Conservation (phyloP, 2,888 invertebrate species). For the Rhagium mordax region DNA sequence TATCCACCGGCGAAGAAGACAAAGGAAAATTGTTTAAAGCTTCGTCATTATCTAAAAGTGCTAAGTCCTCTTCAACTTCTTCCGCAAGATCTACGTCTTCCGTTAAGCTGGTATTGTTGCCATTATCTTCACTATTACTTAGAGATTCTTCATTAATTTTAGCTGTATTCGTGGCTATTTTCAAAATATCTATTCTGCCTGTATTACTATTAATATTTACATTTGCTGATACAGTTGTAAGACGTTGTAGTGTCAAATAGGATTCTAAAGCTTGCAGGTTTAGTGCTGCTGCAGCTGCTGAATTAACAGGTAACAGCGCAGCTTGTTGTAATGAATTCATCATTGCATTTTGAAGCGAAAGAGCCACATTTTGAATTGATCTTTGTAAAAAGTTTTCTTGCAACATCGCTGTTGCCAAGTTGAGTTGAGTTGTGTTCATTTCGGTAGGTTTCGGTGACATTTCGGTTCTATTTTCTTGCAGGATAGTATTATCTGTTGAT, state of each 20-base stretch:
- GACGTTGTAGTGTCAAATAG: conserved; percentile 86
- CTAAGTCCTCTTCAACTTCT: conserved; percentile 83
- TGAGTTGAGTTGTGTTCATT: conserved; percentile 55
- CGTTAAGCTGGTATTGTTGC: conserved; percentile 65
- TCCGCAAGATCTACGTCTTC: conserved; percentile 81
- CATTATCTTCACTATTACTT: conserved; percentile 59
- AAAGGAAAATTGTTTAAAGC: conserved; percentile 72
- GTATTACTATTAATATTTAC: conserved; percentile 63
- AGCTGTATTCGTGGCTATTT: conserved; percentile 73
- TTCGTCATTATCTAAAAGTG: conserved; percentile 83
- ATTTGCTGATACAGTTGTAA: conserved; percentile 79
- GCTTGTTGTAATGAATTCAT: conserved; percentile 89
- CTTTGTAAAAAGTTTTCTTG: conserved; percentile 77
- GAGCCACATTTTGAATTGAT: conserved; percentile 81
- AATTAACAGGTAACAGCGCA: conserved; percentile 85
- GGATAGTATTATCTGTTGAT: conserved; percentile 41
- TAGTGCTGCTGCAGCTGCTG: conserved; percentile 87
- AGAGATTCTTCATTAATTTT: conserved; percentile 65
- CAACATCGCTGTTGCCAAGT: conserved; percentile 74
- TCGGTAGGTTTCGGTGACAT: conserved; percentile 49
- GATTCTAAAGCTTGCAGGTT: conserved; percentile 90
- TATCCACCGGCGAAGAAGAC: conserved; percentile 76
- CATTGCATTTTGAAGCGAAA: conserved; percentile 88
- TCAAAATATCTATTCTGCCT: conserved; percentile 78
- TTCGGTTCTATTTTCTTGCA: conserved; percentile 37